phyloP scores from a whole-genome alignment of 2,113 vertebrate genomes.

The Andinoacara biseriatus region DNA sequence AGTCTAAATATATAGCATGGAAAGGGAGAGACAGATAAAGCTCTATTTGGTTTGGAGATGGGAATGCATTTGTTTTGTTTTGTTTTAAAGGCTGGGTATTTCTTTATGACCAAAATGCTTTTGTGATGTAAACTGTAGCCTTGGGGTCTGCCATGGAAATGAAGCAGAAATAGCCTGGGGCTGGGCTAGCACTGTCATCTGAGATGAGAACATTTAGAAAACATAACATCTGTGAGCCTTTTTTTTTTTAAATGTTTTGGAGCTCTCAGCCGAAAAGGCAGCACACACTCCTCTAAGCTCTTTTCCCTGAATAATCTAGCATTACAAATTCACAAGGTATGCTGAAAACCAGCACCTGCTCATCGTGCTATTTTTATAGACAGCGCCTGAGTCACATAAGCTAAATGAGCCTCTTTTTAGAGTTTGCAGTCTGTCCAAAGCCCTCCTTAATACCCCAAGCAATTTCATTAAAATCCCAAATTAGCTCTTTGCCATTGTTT shows the following conservation, averaged over 20 bases:
- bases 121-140: slow-evolving; percentile 9
- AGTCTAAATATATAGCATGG: slow-evolving; percentile 18
- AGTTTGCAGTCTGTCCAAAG: slow-evolving; percentile 29
- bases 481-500: background rate
- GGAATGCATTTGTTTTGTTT: background rate
- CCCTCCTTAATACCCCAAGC: background rate
- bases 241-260: background rate
- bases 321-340: slow-evolving; percentile 47
- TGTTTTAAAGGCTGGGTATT: background rate
- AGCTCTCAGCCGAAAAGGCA: background rate
- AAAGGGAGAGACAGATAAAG: slow-evolving; percentile 4
- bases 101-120: slow-evolving; percentile 19
- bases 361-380: slow-evolving; percentile 33
- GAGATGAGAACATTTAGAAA: slow-evolving; percentile 18
- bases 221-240: slow-evolving; percentile 1
- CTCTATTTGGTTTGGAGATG: background rate
- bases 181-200: slow-evolving; percentile 10
- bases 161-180: slow-evolving; percentile 11
- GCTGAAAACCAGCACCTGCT: slow-evolving; percentile 24
- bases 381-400: slow-evolving; percentile 30
- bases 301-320: background rate
- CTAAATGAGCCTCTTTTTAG: slow-evolving; percentile 35
- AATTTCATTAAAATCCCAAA: background rate
- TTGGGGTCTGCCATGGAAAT: slow-evolving; percentile 12
- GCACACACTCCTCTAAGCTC: background rate